phyloP scores from a whole-genome alignment of 92 coral and sea anemone species.

The Zoanthus solanderi region DNA sequence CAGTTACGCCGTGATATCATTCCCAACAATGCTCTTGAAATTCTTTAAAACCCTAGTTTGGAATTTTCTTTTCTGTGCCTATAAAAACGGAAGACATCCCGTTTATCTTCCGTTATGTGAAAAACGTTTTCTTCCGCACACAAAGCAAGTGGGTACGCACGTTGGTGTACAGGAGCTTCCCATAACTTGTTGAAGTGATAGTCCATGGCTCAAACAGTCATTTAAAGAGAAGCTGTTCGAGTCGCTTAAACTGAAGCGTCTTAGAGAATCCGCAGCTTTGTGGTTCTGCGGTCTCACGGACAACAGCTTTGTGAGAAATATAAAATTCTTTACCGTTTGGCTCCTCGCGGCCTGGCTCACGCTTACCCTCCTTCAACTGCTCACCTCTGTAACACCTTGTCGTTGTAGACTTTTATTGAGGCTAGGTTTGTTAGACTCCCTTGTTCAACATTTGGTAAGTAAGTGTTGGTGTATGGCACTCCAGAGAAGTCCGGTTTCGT shows the following conservation, averaged over 20 bases:
- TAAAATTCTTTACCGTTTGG: conserved; percentile 49
- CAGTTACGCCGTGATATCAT: background rate
- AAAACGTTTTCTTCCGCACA: conserved; percentile 12
- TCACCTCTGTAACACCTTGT: conserved; percentile 37
- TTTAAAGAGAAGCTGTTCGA: conserved; percentile 51
- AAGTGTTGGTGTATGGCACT: conserved; percentile 54
- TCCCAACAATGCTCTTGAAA: background rate
- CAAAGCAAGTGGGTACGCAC: conserved; percentile 48
- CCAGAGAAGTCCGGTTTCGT: conserved; percentile 62
- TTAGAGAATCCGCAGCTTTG: conserved; percentile 59
- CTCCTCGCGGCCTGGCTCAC: conserved; percentile 45
- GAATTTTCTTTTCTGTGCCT: background rate
- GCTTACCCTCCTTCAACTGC: conserved; percentile 47
- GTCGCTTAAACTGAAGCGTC: conserved; percentile 54
- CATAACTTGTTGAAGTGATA: conserved; percentile 61
- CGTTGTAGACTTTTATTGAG: conserved; percentile 52
- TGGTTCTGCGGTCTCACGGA: conserved; percentile 50
- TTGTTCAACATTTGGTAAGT: conserved; percentile 58
- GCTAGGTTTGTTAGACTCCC: conserved; percentile 54
- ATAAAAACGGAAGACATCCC: conserved; percentile 39
- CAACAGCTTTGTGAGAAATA: conserved; percentile 67
- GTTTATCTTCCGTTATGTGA: conserved; percentile 32
- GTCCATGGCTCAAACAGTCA: conserved; percentile 59
- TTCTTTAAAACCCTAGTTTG: background rate
- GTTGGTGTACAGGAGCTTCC: conserved; percentile 46